These are phyloP conservation scores for Sepiola atlantica DNA, from an alignment of 2,888 invertebrate species.

Conservation along the genomic window DNA sequence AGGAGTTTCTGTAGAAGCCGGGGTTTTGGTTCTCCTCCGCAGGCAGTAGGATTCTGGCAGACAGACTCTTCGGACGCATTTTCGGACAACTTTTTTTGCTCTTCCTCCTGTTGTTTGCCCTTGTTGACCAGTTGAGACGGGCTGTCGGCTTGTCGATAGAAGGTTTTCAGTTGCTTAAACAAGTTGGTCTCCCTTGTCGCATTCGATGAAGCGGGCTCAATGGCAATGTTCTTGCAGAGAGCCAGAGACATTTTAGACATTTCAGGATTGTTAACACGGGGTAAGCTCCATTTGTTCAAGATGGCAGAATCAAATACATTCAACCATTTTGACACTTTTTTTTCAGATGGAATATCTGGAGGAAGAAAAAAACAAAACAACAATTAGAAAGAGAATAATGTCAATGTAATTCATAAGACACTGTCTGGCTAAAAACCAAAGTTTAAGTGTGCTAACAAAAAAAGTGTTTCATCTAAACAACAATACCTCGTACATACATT, in stretches of 20 bases:
- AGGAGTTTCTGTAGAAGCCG: neutral
- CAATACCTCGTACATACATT: too few species aligned
- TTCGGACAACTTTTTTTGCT: neutral
- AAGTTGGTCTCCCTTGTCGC: conserved; percentile 2
- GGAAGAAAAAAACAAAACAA: neutral
- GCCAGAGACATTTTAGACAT: conserved; percentile 16
- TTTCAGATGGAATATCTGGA: neutral
- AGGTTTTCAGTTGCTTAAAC: conserved; percentile 35
- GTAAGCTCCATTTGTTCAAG: conserved; percentile 5
- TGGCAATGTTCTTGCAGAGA: neutral
- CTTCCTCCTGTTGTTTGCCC: neutral
- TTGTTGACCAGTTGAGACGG: conserved; percentile 37
- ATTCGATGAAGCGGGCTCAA: neutral
- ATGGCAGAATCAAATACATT: conserved; percentile 14
- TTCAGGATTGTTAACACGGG: conserved; percentile 6
- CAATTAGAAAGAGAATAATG: neutral
- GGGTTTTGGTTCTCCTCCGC: conserved; percentile 35
- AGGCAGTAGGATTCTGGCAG: neutral
- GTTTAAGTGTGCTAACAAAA: too few species aligned
- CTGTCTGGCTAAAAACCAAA: too few species aligned
- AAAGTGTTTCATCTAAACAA: too few species aligned
- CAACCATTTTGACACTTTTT: neutral
- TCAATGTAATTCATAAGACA: neutral
- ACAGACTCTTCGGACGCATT: neutral
- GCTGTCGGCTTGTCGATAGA: conserved; percentile 43